Evolutionary conservation across 1,140 invertebrate species (phyloP), one percentile per base, ranked within the genome.

Genomic region (Megathymus violae): DNA sequence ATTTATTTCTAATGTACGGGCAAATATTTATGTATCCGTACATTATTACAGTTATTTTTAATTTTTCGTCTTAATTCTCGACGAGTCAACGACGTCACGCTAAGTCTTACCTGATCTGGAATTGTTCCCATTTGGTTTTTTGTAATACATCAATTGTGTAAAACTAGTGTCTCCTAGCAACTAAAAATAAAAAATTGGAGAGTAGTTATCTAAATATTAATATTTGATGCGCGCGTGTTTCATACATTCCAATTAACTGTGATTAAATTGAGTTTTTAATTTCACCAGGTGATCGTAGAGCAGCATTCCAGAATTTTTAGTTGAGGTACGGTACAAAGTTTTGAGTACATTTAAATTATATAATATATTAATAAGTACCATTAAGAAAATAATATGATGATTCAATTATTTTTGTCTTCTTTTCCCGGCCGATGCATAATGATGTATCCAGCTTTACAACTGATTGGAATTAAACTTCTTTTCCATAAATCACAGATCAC

Each of bases 341-440:
- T 22, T 22, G 5, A 22, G 2, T 22, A 22, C 19, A 22, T 22
- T 22, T 22, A 22, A 3, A 22, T 22, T 2, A 22, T 22, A 3
- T 15, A 27, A 34, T 27, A 13, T 15, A 13, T n/a, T n/a, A n/a
- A n/a, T n/a, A n/a, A n/a, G n/a, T n/a, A n/a, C n/a, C n/a, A n/a
- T n/a, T n/a, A n/a, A 46, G 11, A 44, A 17, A 16, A n/a, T 31
- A 31, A 36, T 34, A 56, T 44, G 82, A 88, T 90, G 84, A 90
- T 75, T 73, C 58, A 48, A 63, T 71, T 67, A 56, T 66, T 80
- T 82, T 85, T 88, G 88, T 90, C 88, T 89, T 89, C 88, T 90
- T 90, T 90, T 90, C 88, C 86, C 86, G 83, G 82, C 88, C 82
- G 85, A 88, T 80, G 61, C 43, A 86, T 87, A 78, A 76, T 88